These are phyloP conservation scores for Coptodon bakossiorum DNA, from an alignment of 2,113 vertebrate species.

Conservation along the genomic window DNA sequence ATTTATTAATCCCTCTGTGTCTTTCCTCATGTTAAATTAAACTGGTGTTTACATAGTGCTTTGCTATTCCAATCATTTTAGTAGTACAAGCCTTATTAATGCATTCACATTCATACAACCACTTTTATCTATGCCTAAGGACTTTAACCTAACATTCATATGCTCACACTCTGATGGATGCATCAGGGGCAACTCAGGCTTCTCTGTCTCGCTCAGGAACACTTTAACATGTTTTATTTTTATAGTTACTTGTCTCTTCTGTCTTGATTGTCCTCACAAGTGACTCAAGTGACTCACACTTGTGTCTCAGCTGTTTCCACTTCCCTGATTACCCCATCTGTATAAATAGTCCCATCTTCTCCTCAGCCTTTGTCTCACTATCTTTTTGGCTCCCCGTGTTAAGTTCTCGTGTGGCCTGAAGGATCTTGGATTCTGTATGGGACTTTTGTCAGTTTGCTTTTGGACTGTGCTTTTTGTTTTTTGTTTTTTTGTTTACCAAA, in stretches of 20 bases:
- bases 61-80: background rate
- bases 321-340: background rate
- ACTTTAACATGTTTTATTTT: background rate
- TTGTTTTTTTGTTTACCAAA: background rate
- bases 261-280: background rate
- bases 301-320: background rate
- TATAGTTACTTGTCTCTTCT: background rate
- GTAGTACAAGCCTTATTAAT: background rate
- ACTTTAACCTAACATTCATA: background rate
- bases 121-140: background rate
- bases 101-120: background rate
- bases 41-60: background rate
- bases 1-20: background rate
- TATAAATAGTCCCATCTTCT: background rate
- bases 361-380: background rate
- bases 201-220: background rate
- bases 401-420: background rate
- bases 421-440: background rate
- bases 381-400: fast-evolving
- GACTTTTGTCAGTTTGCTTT: background rate
- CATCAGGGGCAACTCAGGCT: background rate
- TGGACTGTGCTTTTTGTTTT: too few species aligned
- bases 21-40: background rate
- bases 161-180: background rate
- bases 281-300: background rate